A percentile compares a stretch with the other conserved stretches of the same genome.
phyloP scores from a whole-genome alignment of 2,113 vertebrate species.

The Nicator chloris region DNA sequence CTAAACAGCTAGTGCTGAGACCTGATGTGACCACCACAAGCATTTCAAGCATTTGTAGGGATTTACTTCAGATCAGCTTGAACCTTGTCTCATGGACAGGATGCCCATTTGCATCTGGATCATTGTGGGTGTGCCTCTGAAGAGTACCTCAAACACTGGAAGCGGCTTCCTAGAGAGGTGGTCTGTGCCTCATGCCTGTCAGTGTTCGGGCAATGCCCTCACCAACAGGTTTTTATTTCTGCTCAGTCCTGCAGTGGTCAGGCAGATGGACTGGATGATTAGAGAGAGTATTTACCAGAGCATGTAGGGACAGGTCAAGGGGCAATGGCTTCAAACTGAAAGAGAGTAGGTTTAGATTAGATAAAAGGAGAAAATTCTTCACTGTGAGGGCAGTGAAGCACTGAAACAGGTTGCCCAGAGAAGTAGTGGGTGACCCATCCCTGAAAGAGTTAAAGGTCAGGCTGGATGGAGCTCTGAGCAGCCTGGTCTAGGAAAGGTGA shows the following conservation, averaged over 20 bases:
- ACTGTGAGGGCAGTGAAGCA: not conserved
- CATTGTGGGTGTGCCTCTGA: not conserved
- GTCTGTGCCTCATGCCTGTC: not conserved
- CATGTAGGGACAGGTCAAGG: not conserved
- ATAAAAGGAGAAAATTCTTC: not conserved
- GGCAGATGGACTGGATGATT: not conserved
- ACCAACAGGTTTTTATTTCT: not conserved
- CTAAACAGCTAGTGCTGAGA: not conserved
- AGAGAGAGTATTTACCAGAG: not conserved
- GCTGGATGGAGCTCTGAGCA: not conserved
- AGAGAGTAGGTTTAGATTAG: not conserved
- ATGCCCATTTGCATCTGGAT: not conserved
- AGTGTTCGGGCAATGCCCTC: not conserved
- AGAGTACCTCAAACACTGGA: not conserved
- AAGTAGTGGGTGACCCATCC: not conserved
- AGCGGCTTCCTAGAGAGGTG: not conserved
- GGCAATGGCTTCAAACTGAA: not conserved
- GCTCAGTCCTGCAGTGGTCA: not conserved
- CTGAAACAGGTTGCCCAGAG: not conserved
- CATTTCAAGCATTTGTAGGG: not conserved
- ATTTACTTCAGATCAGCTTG: not conserved
- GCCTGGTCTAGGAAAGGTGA: not conserved
- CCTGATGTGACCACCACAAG: not conserved
- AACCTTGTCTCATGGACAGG: not conserved
- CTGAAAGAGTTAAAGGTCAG: not conserved